Conservation (phyloP, 2,113 vertebrate species). For the Morone chrysops region DNA sequence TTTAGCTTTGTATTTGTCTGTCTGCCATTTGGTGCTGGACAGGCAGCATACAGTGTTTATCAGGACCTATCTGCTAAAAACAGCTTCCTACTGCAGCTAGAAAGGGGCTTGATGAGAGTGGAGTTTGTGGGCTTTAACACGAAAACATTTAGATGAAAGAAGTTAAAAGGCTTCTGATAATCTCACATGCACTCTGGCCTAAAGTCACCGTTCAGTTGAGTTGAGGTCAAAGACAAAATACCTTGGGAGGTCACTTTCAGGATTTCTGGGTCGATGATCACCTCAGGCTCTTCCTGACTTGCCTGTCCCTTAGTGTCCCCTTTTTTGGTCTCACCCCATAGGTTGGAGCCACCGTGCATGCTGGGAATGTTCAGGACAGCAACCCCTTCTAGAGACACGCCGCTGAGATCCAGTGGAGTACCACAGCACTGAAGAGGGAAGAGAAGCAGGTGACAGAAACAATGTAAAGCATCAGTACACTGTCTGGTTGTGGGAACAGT, state of each 20-base stretch:
- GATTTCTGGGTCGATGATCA: constrained; percentile 88
- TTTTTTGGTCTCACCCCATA: constrained; percentile 92
- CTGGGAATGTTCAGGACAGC: constrained; percentile 96
- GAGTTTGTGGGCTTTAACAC: neutral
- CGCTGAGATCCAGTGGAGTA: constrained; percentile 87
- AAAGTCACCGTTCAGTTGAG: neutral
- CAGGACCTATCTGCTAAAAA: too few relatives aligned
- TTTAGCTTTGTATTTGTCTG: neutral
- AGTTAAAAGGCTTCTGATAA: neutral
- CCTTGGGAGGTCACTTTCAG: constrained; percentile 92
- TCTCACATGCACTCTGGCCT: neutral
- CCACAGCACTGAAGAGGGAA: constrained; percentile 86
- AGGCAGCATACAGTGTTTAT: neutral
- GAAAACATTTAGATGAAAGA: neutral
- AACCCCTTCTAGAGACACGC: constrained; percentile 87
- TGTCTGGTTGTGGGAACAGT: neutral
- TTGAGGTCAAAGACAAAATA: constrained; percentile 61
- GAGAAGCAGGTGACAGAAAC: constrained; percentile 10
- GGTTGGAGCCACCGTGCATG: constrained; percentile 93
- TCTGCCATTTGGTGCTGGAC: neutral
- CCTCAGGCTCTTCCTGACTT: constrained; percentile 81
- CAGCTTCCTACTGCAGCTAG: too few relatives aligned
- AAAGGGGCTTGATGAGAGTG: too few relatives aligned
- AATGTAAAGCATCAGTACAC: neutral
- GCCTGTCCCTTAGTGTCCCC: constrained; percentile 76